phyloP scores from a whole-genome alignment of 2,888 invertebrate species.

The Andrena praecox region DNA sequence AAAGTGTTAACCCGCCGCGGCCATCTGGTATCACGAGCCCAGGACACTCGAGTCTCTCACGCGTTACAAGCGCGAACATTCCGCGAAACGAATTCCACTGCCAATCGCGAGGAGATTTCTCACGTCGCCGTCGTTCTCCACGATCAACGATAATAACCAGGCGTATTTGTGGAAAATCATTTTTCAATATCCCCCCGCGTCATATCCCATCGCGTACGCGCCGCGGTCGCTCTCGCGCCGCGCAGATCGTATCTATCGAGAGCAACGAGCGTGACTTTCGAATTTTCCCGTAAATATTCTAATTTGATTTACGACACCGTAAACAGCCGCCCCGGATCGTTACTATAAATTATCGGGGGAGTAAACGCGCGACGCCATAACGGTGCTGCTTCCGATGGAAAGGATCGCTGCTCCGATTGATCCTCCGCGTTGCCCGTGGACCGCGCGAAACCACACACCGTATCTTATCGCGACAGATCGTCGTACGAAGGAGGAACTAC shows the following conservation, averaged over 20 bases:
- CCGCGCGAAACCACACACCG: constrained; percentile 6
- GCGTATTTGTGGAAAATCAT: constrained; percentile 1
- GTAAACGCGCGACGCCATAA: constrained; percentile 56
- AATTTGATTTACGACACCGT: constrained; percentile 64
- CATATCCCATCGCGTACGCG: neutral
- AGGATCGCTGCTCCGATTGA: constrained; percentile 33
- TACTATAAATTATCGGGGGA: constrained; percentile 61
- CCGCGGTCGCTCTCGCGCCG: neutral
- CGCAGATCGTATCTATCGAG: constrained; percentile 48
- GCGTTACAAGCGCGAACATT: neutral
- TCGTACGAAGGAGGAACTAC: constrained; percentile 31
- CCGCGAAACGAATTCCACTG: neutral
- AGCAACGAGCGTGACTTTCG: constrained; percentile 57
- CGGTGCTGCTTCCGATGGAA: constrained; percentile 37
- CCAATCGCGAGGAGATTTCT: neutral
- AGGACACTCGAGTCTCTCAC: constrained; percentile 7
- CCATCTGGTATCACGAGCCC: constrained; percentile 5
- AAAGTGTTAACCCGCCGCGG: constrained; percentile 1
- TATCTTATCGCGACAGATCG: constrained; percentile 44
- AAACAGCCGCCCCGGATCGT: constrained; percentile 60
- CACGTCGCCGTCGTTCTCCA: neutral
- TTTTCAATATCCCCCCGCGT: neutral
- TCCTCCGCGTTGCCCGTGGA: constrained; percentile 11
- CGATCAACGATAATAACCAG: neutral
- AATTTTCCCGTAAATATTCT: constrained; percentile 60